Evolutionary conservation across 2,113 vertebrate genomes (phyloP), one percentile per base, ranked within the genome.

Genomic region (Paraplagusia blochii): DNA sequence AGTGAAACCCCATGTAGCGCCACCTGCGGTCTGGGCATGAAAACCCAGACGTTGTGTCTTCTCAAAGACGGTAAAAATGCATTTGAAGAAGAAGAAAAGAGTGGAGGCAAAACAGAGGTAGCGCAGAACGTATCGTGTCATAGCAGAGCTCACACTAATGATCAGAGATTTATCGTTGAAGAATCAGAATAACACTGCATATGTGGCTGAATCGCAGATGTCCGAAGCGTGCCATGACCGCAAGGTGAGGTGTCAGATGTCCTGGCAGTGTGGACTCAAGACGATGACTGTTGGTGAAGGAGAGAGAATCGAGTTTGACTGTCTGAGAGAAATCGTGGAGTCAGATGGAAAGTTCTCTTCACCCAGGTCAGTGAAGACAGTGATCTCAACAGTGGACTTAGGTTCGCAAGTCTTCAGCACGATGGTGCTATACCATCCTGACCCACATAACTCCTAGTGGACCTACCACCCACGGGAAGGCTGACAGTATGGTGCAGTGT

Each of bases 1-100:
- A 74, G 77, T 11, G 51, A 86, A 47, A 91, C 91, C 0, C 22
- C 88, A 16, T 99, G 96, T 73, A 95, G 93, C 5, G 67, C 85
- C 61, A 94, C 93, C 42, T 98, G 95, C 18, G 96, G 96, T 8
- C 77, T 90, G 14, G 96, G 95, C 1, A 15, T 91, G 14, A 90
- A 67, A 36, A 77, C 83, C 14, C 91, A 97, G 73, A 88, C 69
- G 1, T 9, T 85, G 8, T 98, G 95, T 0, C 33, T 63, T 0
- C 9, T 82, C 1, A 81, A 71, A 29, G 18, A 90, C 1, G 8
- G 71, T 1, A 72, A 83, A 0, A 44, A 61, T 3, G 74, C 62
- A 0, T 16, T 69, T 33, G 72, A 77, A 1, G 53, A 74, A 15
- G 44, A n/a, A 1, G 4, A 1, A 52, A 1, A 0, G 8, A 42